phyloP scores from a whole-genome alignment of 2,888 invertebrate genomes.

The Trichopria drosophilae region DNA sequence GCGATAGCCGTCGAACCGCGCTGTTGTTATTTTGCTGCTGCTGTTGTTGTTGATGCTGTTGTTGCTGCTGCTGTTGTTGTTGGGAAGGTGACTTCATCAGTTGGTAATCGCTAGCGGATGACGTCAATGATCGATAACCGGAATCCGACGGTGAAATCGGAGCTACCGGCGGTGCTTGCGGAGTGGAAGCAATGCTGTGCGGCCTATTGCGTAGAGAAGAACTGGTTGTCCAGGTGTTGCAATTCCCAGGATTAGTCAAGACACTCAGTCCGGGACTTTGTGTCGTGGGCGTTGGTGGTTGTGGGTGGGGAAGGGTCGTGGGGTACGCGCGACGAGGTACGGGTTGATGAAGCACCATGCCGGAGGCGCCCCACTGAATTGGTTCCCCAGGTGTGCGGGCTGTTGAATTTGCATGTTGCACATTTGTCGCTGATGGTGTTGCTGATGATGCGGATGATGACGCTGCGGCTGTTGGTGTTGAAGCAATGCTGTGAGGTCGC shows the following conservation, averaged over 20 bases:
- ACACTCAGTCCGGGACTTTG: constrained; percentile 46
- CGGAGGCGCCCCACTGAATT: constrained; percentile 55
- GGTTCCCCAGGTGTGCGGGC: constrained; percentile 50
- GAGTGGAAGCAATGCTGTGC: constrained; percentile 54
- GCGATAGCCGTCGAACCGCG: constrained; percentile 62
- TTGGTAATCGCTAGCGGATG: constrained; percentile 68
- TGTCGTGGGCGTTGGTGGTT: constrained; percentile 61
- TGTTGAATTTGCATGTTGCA: constrained; percentile 53
- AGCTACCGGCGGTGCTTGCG: constrained; percentile 45
- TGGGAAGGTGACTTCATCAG: constrained; percentile 60
- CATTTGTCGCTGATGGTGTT: constrained; percentile 46
- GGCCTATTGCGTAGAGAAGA: constrained; percentile 49
- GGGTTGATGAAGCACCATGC: constrained; percentile 56
- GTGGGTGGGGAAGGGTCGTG: constrained; percentile 63
- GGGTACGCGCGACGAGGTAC: constrained; percentile 53
- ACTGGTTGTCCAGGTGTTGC: constrained; percentile 52
- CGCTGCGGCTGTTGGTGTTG: constrained; percentile 63
- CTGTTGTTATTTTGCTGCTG: constrained; percentile 61
- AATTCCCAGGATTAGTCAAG: constrained; percentile 48
- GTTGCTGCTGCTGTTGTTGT: constrained; percentile 25
- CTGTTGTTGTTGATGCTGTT: constrained; percentile 32
- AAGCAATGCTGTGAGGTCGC: constrained; percentile 69
- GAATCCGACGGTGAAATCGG: constrained; percentile 60
- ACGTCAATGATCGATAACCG: constrained; percentile 63
- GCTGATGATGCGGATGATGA: constrained; percentile 38